Evolutionary conservation across 2,888 invertebrate genomes (phyloP).

Genomic region (Phalera bucephala): DNA sequence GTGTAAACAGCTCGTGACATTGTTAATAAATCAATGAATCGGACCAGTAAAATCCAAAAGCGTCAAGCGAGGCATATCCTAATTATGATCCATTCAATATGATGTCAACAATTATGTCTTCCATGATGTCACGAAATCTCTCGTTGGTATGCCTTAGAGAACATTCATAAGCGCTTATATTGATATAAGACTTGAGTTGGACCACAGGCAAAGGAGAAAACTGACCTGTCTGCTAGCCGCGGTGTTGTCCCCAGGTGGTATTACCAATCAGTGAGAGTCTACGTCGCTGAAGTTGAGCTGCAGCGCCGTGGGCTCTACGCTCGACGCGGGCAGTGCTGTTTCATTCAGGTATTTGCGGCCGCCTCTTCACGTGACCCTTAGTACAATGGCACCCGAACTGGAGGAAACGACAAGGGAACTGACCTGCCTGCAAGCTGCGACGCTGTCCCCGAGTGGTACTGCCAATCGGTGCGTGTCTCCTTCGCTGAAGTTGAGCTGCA

Average conservation of each 20-base stretch:
- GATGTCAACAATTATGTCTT: too few species aligned
- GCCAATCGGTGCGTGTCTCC: conserved; percentile 82
- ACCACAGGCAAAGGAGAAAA: too few species aligned
- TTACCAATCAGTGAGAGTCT: conserved; percentile 79
- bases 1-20: too few species aligned
- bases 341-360: conserved; percentile 87
- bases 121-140: too few species aligned
- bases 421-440: conserved; percentile 73
- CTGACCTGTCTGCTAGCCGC: conserved; percentile 75
- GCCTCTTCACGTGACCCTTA: conserved; percentile 85
- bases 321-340: conserved; percentile 71
- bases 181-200: too few species aligned
- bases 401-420: too few species aligned
- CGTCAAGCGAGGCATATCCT: too few species aligned
- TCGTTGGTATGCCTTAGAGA: too few species aligned
- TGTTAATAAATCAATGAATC: too few species aligned
- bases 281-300: conserved; percentile 82
- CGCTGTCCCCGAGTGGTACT: conserved; percentile 57
- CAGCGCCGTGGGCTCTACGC: conserved; percentile 71
- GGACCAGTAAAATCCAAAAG: too few species aligned
- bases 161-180: too few species aligned
- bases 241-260: conserved; percentile 55
- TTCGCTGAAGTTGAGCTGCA: conserved; percentile 81
- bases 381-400: conserved; percentile 85
- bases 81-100: too few species aligned